Evolutionary conservation across 2,113 vertebrate species (phyloP).

Genomic region (Melospiza georgiana): DNA sequence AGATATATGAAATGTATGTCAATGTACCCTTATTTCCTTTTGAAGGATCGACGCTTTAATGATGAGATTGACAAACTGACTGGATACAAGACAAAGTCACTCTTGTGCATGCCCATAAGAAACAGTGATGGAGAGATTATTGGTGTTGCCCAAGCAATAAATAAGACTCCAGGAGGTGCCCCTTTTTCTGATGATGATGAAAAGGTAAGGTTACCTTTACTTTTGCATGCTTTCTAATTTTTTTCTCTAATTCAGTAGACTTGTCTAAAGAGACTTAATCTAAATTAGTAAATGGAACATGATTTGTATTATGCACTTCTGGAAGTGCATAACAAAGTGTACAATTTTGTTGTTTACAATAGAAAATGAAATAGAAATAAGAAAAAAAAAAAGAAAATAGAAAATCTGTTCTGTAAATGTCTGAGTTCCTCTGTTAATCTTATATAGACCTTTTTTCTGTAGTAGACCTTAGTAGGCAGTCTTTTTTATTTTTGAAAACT

Average conservation of each 20-base stretch:
- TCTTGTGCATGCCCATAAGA: constrained; percentile 95
- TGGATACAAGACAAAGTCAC: constrained; percentile 97
- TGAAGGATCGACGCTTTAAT: constrained; percentile 94
- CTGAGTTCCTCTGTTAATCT: background rate
- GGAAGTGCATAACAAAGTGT: background rate
- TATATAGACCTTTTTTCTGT: background rate
- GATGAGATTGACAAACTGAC: constrained; percentile 98
- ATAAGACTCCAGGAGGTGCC: constrained; percentile 90
- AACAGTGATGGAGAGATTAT: constrained; percentile 97
- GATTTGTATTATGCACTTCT: background rate
- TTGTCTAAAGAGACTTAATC: background rate
- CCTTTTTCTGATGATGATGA: constrained; percentile 96
- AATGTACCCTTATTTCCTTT: constrained; percentile 40
- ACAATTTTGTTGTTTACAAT: background rate
- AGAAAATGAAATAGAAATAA: background rate
- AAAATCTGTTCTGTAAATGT: background rate
- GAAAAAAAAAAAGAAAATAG: background rate
- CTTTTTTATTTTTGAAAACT: background rate
- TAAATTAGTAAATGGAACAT: background rate
- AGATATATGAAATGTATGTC: background rate
- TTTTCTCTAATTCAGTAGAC: background rate
- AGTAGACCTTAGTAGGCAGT: background rate
- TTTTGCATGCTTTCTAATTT: background rate
- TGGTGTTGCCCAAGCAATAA: constrained; percentile 96
- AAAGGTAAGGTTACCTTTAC: constrained; percentile 81